Conservation (phyloP, 2,113 vertebrate genomes). For the Gopherus flavomarginatus region DNA sequence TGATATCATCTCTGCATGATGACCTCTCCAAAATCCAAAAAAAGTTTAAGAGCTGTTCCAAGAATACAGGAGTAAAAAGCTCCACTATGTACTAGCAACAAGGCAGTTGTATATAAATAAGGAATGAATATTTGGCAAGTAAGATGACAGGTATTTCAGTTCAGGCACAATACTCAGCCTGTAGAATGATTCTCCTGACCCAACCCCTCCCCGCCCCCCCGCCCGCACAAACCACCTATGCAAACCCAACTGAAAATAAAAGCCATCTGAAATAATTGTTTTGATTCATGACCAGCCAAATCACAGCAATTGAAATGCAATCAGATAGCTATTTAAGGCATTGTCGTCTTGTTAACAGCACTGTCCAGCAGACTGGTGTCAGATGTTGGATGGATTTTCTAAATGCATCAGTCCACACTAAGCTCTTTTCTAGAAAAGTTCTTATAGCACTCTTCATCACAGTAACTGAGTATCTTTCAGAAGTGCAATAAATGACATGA, state of each 20-base stretch:
- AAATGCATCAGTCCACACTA: not conserved
- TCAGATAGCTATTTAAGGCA: not conserved
- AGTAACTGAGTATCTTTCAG: no score
- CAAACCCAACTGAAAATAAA: not conserved
- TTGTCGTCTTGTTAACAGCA: not conserved
- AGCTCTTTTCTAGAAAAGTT: no score
- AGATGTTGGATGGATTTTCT: not conserved
- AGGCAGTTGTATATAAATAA: not conserved
- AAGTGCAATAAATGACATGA: no score
- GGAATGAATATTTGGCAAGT: not conserved
- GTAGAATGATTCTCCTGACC: not conserved
- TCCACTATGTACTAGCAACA: not conserved
- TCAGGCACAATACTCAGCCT: not conserved
- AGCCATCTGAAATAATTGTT: not conserved
- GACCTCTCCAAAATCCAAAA: not conserved
- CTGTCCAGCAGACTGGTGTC: not conserved
- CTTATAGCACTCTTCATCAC: no score
- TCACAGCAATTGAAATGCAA: not conserved
- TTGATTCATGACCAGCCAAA: not conserved
- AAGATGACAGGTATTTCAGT: not conserved
- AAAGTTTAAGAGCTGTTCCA: not conserved
- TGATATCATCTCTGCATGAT: not conserved
- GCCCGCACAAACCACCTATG: not conserved
- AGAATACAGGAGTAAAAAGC: not conserved
- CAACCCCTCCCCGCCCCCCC: rapidly evolving